Conservation (phyloP, 1,140 invertebrate species). For the Brachionus sp. region DNA sequence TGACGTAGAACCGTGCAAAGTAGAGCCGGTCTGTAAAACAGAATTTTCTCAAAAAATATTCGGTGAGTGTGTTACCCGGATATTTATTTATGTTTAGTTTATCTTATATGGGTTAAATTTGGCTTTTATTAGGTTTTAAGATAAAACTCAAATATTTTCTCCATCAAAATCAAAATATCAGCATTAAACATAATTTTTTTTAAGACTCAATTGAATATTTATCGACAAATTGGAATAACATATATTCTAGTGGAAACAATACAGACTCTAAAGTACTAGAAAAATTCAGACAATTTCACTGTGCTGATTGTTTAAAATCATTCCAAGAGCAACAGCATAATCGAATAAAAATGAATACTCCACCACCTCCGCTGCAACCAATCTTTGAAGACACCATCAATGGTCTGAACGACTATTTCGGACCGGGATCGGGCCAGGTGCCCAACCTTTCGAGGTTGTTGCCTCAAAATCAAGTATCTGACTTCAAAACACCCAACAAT, state of each 20-base stretch:
- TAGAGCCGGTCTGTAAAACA: background rate
- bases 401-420: conserved; percentile 28
- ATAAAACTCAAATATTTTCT: background rate
- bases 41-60: background rate
- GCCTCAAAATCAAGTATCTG: background rate
- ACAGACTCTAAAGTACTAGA: conserved; percentile 31
- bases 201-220: conserved; percentile 42
- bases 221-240: conserved; percentile 30
- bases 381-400: conserved; percentile 14
- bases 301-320: conserved; percentile 46
- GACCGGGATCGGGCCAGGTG: background rate
- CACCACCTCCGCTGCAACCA: conserved; percentile 6
- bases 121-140: background rate
- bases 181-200: background rate
- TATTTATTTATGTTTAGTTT: too few species aligned
- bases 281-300: conserved; percentile 41
- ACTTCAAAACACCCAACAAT: background rate
- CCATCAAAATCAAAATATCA: background rate
- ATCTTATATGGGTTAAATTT: background rate
- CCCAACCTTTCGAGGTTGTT: background rate
- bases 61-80: background rate
- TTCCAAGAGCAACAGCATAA: conserved; percentile 30
- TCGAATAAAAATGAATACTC: conserved; percentile 32
- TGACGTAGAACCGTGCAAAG: background rate
- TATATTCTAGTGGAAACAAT: conserved; percentile 1